Percentiles rank a stretch among this genome's conserved stretches.
Evolutionary conservation across 2,113 vertebrate species (phyloP).

Genomic region (Silurus asotus): DNA sequence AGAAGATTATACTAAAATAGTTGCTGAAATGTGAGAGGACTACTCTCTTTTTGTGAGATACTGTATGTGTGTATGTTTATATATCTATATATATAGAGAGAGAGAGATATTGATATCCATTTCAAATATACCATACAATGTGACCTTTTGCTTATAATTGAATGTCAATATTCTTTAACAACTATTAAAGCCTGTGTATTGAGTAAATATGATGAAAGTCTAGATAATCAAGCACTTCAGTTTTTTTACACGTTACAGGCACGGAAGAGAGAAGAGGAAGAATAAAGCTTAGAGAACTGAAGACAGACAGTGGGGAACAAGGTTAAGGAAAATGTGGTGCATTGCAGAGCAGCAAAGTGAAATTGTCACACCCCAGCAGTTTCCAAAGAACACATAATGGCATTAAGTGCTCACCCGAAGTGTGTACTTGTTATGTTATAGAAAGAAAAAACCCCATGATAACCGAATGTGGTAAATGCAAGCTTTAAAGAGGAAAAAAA

Average conservation of each 20-base stretch:
- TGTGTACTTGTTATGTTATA: neutral
- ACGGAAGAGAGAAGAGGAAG: neutral
- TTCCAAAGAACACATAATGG: neutral
- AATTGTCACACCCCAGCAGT: no score
- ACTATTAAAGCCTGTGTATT: neutral
- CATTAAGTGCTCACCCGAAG: neutral
- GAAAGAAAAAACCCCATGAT: neutral
- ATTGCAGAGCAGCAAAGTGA: neutral
- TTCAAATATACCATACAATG: neutral
- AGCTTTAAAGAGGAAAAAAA: no score
- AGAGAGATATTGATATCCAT: neutral
- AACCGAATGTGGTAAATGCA: neutral
- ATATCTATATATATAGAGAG: no score
- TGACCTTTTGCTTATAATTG: neutral
- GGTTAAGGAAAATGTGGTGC: neutral
- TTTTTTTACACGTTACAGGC: neutral
- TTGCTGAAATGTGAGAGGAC: no score
- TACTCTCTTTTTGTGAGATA: no score
- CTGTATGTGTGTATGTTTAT: no score
- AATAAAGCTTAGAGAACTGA: neutral
- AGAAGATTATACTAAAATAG: no score
- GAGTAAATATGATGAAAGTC: neutral
- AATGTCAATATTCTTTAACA: neutral
- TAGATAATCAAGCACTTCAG: neutral
- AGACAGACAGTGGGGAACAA: neutral